These are phyloP conservation scores for Danaus plexippus DNA, from an alignment of 1,140 invertebrate genomes.

Conservation along the genomic window DNA sequence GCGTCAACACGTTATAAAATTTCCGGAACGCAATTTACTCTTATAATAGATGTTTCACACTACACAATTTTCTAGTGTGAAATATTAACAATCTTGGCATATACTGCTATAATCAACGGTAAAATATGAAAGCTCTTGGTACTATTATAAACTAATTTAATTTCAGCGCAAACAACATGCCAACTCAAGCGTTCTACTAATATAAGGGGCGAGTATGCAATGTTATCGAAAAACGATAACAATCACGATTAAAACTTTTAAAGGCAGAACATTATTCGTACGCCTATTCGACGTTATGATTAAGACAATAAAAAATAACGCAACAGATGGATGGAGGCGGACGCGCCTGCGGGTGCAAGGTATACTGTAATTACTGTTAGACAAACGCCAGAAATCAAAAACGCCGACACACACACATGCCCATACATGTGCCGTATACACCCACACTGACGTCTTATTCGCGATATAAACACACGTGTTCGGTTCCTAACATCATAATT, in stretches of 20 bases:
- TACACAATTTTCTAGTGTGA: too few relatives aligned
- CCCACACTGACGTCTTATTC: constrained; percentile 40
- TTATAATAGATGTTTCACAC: too few relatives aligned
- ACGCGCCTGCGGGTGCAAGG: constrained; percentile 56
- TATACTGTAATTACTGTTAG: constrained; percentile 68
- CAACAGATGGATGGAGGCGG: constrained; percentile 31
- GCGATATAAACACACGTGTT: constrained; percentile 40
- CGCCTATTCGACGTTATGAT: constrained; percentile 27
- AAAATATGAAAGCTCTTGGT: constrained; percentile 10
- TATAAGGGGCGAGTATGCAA: constrained; percentile 3
- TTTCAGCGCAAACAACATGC: constrained; percentile 26
- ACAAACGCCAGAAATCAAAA: constrained; percentile 59
- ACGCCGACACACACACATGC: constrained; percentile 45
- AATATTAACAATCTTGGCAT: too few relatives aligned
- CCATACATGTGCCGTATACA: constrained; percentile 14
- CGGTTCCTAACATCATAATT: constrained; percentile 61
- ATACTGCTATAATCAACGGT: too few relatives aligned
- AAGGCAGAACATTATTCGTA: constrained; percentile 15
- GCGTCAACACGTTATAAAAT: too few relatives aligned
- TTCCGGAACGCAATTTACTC: too few relatives aligned
- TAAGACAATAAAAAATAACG: constrained; percentile 34
- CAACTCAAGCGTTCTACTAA: constrained; percentile 25
- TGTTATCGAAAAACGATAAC: constrained; percentile 23
- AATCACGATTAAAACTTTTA: constrained; percentile 22
- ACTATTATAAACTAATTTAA: constrained; percentile 26